phyloP scores from a whole-genome alignment of 2,113 vertebrate genomes.

The Cercopithecus mona region DNA sequence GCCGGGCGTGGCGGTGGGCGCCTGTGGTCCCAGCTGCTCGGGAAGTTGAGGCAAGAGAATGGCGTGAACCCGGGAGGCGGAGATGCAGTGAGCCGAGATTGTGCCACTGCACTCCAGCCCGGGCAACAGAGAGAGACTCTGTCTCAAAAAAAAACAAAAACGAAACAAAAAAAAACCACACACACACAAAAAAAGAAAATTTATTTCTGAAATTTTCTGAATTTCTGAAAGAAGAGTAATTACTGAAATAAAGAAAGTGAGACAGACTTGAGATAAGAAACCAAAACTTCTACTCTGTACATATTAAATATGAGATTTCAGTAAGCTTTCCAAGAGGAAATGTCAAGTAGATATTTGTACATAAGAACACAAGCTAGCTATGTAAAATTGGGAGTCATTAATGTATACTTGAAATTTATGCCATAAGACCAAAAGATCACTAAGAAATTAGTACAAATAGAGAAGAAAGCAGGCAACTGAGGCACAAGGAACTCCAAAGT shows the following conservation, averaged over 20 bases:
- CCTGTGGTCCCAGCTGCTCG: no score
- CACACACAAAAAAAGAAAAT: no score
- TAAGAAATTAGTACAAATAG: background rate
- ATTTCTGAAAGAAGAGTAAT: background rate
- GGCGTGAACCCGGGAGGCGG: no score
- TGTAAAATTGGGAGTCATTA: background rate
- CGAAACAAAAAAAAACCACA: no score
- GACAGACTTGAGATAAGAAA: background rate
- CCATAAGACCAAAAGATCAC: background rate
- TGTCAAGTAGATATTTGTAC: background rate
- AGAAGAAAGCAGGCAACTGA: background rate
- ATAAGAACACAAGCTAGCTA: background rate
- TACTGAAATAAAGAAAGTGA: background rate
- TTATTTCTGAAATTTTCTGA: background rate
- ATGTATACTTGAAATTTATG: background rate
- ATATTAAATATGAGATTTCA: conserved; percentile 6
- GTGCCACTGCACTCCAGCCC: no score
- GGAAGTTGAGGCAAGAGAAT: no score
- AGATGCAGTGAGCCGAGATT: no score
- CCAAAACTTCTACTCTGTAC: background rate
- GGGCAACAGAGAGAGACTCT: no score
- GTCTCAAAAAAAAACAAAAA: no score
- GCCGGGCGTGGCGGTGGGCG: no score
- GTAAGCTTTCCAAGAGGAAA: background rate
- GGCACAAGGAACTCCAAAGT: background rate